Evolutionary conservation across 2,113 vertebrate species (phyloP).

Genomic region (Saiga tatarica): DNA sequence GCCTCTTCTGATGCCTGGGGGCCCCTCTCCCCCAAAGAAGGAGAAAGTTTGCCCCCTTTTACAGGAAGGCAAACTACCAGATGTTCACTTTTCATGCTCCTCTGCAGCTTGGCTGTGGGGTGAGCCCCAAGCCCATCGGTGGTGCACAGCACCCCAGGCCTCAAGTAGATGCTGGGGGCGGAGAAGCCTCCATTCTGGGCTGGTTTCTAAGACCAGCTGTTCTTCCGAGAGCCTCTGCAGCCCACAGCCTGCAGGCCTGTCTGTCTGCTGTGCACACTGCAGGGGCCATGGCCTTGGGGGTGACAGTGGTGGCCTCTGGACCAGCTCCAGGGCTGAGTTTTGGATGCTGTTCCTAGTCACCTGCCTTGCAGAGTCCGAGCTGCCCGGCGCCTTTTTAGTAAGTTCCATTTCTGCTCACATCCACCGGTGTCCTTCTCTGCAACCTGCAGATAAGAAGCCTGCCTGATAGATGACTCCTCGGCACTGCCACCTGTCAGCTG

Average conservation of each 20-base stretch:
- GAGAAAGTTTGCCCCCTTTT: neutral
- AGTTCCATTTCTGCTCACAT: neutral
- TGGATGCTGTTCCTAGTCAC: neutral
- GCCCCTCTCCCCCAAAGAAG: neutral
- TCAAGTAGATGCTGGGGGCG: fast-evolving
- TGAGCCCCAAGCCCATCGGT: fast-evolving
- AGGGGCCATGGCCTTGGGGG: too few relatives aligned
- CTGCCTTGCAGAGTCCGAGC: neutral
- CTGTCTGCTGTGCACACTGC: neutral
- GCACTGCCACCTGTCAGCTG: neutral
- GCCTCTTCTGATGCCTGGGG: neutral
- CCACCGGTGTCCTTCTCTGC: neutral
- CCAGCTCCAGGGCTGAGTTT: neutral
- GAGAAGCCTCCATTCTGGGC: neutral
- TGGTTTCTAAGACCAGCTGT: neutral
- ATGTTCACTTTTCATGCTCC: neutral
- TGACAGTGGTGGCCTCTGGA: neutral
- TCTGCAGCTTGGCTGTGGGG: neutral
- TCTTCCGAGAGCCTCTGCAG: neutral
- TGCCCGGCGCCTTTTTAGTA: neutral
- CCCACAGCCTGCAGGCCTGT: neutral
- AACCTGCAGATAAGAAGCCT: neutral
- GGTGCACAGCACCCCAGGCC: neutral
- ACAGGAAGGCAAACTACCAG: neutral
- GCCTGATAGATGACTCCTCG: too few relatives aligned